These are phyloP conservation scores for Microtus ochrogaster DNA, from an alignment of 2,113 vertebrate species.

Conservation along the genomic window DNA sequence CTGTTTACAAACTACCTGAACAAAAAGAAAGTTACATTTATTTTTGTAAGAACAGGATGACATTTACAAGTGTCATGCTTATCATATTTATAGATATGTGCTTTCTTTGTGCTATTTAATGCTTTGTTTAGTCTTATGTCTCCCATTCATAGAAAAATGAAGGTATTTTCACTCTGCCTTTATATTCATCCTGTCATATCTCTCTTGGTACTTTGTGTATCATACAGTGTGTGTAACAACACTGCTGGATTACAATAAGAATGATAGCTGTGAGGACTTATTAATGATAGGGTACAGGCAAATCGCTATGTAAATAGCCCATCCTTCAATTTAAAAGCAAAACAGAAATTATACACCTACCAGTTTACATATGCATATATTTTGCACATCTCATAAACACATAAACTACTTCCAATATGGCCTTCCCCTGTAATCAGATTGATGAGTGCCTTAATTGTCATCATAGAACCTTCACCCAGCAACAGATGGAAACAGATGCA, in stretches of 20 bases:
- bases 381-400: no score
- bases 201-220: neutral
- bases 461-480: no score
- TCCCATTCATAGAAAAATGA: neutral
- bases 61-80: accelerated
- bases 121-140: neutral
- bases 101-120: no score
- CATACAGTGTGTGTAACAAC: neutral
- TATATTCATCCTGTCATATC: neutral
- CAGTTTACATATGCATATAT: neutral
- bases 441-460: no score
- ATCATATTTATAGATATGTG: neutral
- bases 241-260: neutral
- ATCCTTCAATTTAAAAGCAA: neutral
- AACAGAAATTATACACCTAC: neutral
- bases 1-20: neutral
- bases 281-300: neutral
- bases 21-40: neutral
- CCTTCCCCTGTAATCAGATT: no score
- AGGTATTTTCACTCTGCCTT: neutral
- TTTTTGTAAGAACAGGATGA: neutral
- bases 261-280: neutral
- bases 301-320: neutral
- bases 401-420: neutral
- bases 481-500: no score